Evolutionary conservation across 2,797 vertebrate genomes (phyloP).

Genomic region (Phataginus tetradactyla): DNA sequence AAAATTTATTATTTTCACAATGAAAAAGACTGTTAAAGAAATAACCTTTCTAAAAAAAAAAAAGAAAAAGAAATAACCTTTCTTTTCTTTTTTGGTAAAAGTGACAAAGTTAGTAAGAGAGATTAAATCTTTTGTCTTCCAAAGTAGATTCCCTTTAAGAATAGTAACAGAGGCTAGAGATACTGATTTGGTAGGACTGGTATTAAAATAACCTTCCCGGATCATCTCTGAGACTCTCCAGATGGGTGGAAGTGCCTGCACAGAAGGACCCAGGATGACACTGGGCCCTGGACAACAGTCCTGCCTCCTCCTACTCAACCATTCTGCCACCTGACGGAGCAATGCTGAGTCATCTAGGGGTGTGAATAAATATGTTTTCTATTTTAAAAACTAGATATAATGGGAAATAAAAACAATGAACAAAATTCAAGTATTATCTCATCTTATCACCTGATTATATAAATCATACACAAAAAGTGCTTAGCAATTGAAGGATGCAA

Average conservation of each 20-base stretch:
- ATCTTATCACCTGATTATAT: background rate
- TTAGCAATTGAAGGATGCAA: background rate
- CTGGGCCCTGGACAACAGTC: background rate
- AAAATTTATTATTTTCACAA: background rate
- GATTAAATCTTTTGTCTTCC: background rate
- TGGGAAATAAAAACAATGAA: background rate
- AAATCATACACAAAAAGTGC: background rate
- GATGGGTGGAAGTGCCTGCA: background rate
- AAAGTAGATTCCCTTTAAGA: background rate
- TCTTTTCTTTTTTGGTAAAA: constrained; percentile 2
- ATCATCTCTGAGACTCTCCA: background rate
- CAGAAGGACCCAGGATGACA: background rate
- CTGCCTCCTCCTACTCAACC: background rate
- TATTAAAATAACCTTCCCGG: constrained; percentile 7
- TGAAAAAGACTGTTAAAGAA: background rate
- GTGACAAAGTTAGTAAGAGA: background rate
- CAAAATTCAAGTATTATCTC: background rate
- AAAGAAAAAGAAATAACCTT: background rate
- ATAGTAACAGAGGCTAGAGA: background rate
- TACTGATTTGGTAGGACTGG: background rate
- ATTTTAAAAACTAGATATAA: background rate
- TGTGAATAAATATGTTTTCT: constrained; percentile 18
- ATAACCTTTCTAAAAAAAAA: background rate
- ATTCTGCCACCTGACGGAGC: background rate
- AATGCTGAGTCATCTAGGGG: background rate